Percentiles rank a stretch among this genome's conserved stretches.
These are phyloP conservation scores for Parasteatoda lunata DNA, from an alignment of 2,888 invertebrate genomes.

Conservation along the genomic window DNA sequence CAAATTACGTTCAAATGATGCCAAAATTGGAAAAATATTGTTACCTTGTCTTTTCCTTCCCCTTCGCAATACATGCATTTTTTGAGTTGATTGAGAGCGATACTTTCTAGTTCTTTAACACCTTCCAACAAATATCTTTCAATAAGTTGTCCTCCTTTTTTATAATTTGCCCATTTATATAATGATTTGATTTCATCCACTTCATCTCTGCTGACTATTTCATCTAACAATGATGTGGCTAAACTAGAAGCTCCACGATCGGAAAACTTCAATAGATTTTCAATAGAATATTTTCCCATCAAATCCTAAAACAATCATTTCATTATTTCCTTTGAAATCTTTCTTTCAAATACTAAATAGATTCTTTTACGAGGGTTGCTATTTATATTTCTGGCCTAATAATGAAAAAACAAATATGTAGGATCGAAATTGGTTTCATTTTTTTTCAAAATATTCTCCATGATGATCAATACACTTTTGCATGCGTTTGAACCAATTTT, in stretches of 20 bases:
- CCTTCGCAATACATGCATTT: slow-evolving; percentile 61
- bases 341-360: no score
- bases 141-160: slow-evolving; percentile 51
- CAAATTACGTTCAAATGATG: no score
- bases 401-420: no score
- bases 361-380: no score
- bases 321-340: no score
- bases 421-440: no score
- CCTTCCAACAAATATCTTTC: slow-evolving; percentile 60
- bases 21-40: not conserved
- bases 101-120: slow-evolving; percentile 58
- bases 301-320: no score
- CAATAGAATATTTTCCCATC: slow-evolving; percentile 59
- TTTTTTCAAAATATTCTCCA: no score
- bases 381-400: no score
- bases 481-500: no score
- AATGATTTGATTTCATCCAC: slow-evolving; percentile 43
- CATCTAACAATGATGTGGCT: slow-evolving; percentile 61
- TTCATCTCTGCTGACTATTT: slow-evolving; percentile 65
- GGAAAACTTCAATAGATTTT: slow-evolving; percentile 49
- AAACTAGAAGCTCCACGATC: slow-evolving; percentile 58
- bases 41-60: slow-evolving; percentile 46
- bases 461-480: no score
- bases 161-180: slow-evolving; percentile 58
- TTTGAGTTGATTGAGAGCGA: slow-evolving; percentile 45